A percentile compares a stretch with the other conserved stretches of the same genome.
These are phyloP conservation scores for Nyctereutes procyonoides DNA, from an alignment of 2,113 vertebrate species.

Conservation along the genomic window DNA sequence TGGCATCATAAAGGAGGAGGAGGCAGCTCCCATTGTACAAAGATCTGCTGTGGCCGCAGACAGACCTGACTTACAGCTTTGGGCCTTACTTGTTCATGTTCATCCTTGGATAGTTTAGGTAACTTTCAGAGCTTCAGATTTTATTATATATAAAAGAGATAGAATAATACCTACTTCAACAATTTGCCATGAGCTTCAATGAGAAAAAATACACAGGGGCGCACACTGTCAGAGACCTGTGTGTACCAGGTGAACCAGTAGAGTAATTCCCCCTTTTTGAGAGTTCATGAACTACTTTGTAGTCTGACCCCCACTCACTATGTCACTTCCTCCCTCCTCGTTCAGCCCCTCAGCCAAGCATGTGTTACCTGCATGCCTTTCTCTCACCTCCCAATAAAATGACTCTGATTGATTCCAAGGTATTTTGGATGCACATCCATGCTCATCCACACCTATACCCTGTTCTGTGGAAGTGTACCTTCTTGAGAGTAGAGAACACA, in stretches of 20 bases:
- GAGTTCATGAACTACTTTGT: neutral
- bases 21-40: neutral
- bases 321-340: neutral
- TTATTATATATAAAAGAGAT: neutral
- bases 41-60: rapidly evolving
- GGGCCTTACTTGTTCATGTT: neutral
- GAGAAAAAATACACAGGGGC: neutral
- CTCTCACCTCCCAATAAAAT: neutral
- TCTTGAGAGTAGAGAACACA: too few species aligned
- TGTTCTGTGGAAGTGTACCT: too few species aligned
- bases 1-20: neutral
- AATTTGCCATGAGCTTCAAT: neutral
- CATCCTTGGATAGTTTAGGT: neutral
- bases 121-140: neutral
- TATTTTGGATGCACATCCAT: neutral
- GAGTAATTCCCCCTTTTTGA: neutral
- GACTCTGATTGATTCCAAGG: neutral
- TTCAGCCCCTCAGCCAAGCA: neutral
- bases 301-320: neutral
- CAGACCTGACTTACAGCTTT: neutral
- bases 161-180: neutral
- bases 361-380: neutral
- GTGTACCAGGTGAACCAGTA: neutral
- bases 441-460: neutral
- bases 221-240: neutral